These are phyloP conservation scores for Stenurella melanura DNA, from an alignment of 2,888 invertebrate species.

Conservation along the genomic window DNA sequence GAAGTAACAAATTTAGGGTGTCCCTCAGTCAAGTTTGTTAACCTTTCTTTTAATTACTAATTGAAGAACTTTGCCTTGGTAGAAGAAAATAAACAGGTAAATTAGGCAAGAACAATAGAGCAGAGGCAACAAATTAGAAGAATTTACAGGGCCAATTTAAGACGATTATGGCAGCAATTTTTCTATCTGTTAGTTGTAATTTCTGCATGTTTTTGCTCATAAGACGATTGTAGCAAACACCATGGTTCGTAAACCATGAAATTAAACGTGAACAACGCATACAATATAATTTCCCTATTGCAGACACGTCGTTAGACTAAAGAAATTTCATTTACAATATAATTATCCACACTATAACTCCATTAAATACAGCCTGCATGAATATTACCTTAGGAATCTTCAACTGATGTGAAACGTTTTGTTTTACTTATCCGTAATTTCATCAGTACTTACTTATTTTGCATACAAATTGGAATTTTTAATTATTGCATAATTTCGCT, in stretches of 20 bases:
- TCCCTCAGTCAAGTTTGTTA: background rate
- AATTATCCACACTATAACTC: slow-evolving; percentile 44
- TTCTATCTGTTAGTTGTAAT: slow-evolving; percentile 61
- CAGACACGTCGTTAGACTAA: slow-evolving; percentile 41
- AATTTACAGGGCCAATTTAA: slow-evolving; percentile 63
- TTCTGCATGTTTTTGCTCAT: slow-evolving; percentile 57
- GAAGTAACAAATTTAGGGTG: background rate
- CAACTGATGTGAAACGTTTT: slow-evolving; percentile 25
- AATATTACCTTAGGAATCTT: slow-evolving; percentile 42
- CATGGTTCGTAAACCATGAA: slow-evolving; percentile 64
- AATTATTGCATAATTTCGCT: background rate
- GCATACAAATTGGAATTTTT: background rate
- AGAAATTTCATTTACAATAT: slow-evolving; percentile 44
- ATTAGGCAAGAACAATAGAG: background rate
- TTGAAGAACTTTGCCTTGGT: background rate
- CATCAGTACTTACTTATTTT: slow-evolving; percentile 11
- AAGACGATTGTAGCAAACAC: slow-evolving; percentile 56
- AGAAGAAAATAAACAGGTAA: background rate
- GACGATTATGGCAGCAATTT: slow-evolving; percentile 62
- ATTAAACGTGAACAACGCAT: slow-evolving; percentile 58
- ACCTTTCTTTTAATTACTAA: background rate
- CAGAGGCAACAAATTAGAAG: slow-evolving; percentile 58
- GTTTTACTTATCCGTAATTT: slow-evolving; percentile 13
- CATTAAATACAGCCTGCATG: slow-evolving; percentile 46
- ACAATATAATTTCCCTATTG: slow-evolving; percentile 41